Evolutionary conservation across 2,888 invertebrate species (phyloP), one percentile per base, ranked within the genome.

Genomic region (Halictus ligatus): DNA sequence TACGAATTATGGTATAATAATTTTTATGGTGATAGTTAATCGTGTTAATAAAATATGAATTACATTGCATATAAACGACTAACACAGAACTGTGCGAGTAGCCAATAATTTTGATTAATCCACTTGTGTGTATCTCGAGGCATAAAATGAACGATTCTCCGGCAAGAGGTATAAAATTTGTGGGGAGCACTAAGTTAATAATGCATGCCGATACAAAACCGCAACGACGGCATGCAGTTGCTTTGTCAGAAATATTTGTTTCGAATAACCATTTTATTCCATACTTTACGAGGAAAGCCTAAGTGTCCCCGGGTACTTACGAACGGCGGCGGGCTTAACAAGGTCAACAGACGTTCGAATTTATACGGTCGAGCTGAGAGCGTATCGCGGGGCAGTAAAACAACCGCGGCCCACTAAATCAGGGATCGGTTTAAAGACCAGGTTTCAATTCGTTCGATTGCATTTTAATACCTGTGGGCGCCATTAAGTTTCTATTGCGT

Each of bases 401-500:
- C 54, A 50, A 48, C 25, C 29, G 10, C 4, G 76, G 7, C 8
- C 21, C 40, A 12, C 40, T 84, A 76, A 85, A 79, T 85, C 75
- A n/a, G 54, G 1, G 48, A 73, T 78, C 48, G 85, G 58, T 85
- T 50, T 58, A 46, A 75, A 50, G 64, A 64, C 46, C 40, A 5
- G 50, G 25, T 48, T 81, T 78, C 86, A 81, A 86, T 86, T 86
- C 43, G 78, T 58, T 40, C 78, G 78, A 86, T 81, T 72, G 86
- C 71, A 73, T 75, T 86, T 86, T 86, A 86, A 86, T 81, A 71
- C 78, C 78, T 48, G 71, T 67, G 86, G 64, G 64, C 64, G 71
- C 73, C 81, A 81, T 81, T 81, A 86, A 86, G 77, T 85, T 86
- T 86, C 81, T 75, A 75, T 86, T 67, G 72, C 81, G 71, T 81